Conservation (phyloP, 2,797 vertebrate genomes). For the Oreonectes daqikongensis region DNA sequence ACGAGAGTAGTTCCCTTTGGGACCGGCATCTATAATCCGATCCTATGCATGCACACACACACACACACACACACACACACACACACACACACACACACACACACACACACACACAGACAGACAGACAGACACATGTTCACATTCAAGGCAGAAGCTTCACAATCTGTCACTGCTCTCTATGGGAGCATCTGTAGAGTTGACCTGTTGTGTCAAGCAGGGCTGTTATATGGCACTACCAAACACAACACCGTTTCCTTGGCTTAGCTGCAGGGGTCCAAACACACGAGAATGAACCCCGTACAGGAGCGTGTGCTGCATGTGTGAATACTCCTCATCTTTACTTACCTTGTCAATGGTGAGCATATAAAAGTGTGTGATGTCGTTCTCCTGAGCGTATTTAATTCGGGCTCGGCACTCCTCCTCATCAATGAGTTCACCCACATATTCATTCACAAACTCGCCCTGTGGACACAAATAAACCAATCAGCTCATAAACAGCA, state of each 20-base stretch:
- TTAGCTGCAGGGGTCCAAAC: slow-evolving; percentile 52
- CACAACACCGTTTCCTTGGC: slow-evolving; percentile 70
- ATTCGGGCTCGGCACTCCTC: slow-evolving; percentile 96
- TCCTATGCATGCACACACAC: slow-evolving; percentile 74
- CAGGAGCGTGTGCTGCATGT: slow-evolving; percentile 63
- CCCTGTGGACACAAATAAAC: slow-evolving; percentile 75
- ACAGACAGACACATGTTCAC: background rate
- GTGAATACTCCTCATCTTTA: background rate
- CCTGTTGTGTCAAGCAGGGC: slow-evolving; percentile 70
- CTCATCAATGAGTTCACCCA: slow-evolving; percentile 95
- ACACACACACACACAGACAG: background rate
- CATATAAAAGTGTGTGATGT: slow-evolving; percentile 98
- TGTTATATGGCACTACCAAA: slow-evolving; percentile 79
- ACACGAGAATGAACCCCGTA: slow-evolving; percentile 57
- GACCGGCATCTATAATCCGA: slow-evolving; percentile 95
- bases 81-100: no score
- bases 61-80: background rate
- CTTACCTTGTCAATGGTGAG: slow-evolving; percentile 97
- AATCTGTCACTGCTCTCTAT: background rate
- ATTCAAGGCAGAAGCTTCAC: background rate
- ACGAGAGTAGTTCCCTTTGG: slow-evolving; percentile 96
- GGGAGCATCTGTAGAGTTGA: slow-evolving; percentile 69
- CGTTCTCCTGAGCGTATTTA: slow-evolving; percentile 91
- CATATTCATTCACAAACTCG: slow-evolving; percentile 97
- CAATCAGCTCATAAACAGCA: background rate